These are phyloP conservation scores for Spilarctia lutea DNA, from an alignment of 2,888 invertebrate species.

Conservation along the genomic window DNA sequence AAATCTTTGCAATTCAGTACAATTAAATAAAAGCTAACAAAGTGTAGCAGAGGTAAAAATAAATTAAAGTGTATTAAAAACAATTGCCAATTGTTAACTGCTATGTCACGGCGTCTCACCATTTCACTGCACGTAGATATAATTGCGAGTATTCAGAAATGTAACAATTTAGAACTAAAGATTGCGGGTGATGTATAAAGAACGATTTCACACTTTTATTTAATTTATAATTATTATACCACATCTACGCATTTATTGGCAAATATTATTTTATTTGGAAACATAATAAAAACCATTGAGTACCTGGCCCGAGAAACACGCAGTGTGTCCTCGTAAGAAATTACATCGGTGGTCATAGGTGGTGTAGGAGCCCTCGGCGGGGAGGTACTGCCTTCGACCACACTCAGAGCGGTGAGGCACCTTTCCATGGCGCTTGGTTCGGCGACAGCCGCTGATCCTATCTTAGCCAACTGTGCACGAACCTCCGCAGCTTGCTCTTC, in stretches of 20 bases:
- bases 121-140: too few relatives aligned
- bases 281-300: not conserved
- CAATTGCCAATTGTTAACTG: too few relatives aligned
- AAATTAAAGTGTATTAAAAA: too few relatives aligned
- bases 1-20: not conserved
- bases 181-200: too few relatives aligned
- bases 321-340: constrained; percentile 76
- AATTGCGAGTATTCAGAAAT: too few relatives aligned
- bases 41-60: too few relatives aligned
- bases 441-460: constrained; percentile 76
- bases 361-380: constrained; percentile 74
- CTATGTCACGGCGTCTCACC: too few relatives aligned
- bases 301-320: constrained; percentile 68
- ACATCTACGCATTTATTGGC: not conserved
- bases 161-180: too few relatives aligned
- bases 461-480: constrained; percentile 72
- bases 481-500: constrained; percentile 71
- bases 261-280: not conserved
- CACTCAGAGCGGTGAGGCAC: constrained; percentile 76
- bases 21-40: not conserved
- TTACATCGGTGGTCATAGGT: constrained; percentile 72
- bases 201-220: not conserved
- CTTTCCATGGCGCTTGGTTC: constrained; percentile 76
- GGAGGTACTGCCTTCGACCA: constrained; percentile 73
- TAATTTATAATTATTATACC: too few relatives aligned